Conservation (phyloP, 1,140 invertebrate genomes). For the Stegodyphus mimosarum region DNA sequence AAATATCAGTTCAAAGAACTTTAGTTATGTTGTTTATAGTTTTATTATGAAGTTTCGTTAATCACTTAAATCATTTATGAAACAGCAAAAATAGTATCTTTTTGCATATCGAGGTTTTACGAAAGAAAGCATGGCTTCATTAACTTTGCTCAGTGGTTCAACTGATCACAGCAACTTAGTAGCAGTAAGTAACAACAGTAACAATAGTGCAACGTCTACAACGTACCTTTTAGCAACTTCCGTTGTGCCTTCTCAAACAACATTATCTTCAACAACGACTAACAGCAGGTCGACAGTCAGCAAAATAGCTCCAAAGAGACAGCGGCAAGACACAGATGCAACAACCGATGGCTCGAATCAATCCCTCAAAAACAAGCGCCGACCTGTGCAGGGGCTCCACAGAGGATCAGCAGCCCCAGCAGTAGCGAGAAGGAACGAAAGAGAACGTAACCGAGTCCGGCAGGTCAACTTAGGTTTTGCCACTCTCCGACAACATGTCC, state of each 20-base stretch:
- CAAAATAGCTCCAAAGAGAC: constrained; percentile 5
- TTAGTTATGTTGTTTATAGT: no score
- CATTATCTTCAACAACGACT: constrained; percentile 9
- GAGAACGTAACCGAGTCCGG: constrained; percentile 93
- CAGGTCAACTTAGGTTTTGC: constrained; percentile 89
- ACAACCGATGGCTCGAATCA: not conserved
- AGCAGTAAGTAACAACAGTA: not conserved
- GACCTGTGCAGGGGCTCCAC: constrained; percentile 48
- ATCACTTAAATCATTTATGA: not conserved
- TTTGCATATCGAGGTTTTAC: not conserved
- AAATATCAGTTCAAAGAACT: no score
- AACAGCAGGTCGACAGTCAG: not conserved
- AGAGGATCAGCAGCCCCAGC: constrained; percentile 76
- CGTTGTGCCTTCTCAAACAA: not conserved
- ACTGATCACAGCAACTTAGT: not conserved
- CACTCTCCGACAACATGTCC: constrained; percentile 84
- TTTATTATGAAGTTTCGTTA: no score
- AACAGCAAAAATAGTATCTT: not conserved
- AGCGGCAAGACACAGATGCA: not conserved
- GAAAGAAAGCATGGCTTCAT: not conserved
- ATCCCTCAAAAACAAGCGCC: not conserved
- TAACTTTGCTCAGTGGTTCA: constrained; percentile 8
- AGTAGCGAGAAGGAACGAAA: constrained; percentile 89
- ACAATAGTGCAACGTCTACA: not conserved
- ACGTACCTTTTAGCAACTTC: constrained; percentile 23